These are phyloP conservation scores for Scaptomyza cyrtandrae DNA, from an alignment of 2,888 invertebrate genomes.

Conservation along the genomic window DNA sequence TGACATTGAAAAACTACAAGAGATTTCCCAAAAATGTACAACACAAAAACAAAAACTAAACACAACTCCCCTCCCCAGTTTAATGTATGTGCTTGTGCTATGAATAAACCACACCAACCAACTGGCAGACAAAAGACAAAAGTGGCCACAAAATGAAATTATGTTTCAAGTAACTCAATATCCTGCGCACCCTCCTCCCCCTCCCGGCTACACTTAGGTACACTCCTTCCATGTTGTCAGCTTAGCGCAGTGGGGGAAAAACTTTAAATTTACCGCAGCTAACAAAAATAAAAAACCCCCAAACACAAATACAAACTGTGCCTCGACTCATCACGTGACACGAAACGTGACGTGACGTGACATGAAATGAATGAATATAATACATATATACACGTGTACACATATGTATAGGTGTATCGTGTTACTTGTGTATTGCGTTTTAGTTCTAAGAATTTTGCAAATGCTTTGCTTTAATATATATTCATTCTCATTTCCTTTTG, in stretches of 20 bases:
- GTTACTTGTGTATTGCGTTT: conserved; percentile 56
- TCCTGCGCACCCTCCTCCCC: conserved; percentile 16
- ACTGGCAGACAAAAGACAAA: conserved; percentile 59
- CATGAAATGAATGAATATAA: conserved; percentile 21
- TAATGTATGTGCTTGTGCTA: conserved; percentile 31
- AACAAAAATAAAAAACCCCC: conserved; percentile 40
- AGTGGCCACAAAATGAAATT: conserved; percentile 74
- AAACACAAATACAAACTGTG: conserved; percentile 46
- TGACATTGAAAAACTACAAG: conserved; percentile 73
- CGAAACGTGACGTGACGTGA: conserved; percentile 51
- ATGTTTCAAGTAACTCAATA: conserved; percentile 75
- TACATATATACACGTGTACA: neutral
- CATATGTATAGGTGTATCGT: conserved; percentile 41
- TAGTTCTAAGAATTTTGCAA: conserved; percentile 51
- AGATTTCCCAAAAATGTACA: conserved; percentile 15
- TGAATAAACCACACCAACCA: conserved; percentile 68
- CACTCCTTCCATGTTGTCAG: conserved; percentile 24
- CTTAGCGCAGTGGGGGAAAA: conserved; percentile 29
- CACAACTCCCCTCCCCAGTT: conserved; percentile 13
- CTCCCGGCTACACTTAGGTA: no score
- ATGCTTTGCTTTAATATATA: conserved; percentile 31
- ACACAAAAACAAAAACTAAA: conserved; percentile 1
- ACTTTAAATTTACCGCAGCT: conserved; percentile 70
- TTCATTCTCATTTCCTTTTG: conserved; percentile 60
- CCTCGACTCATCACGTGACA: conserved; percentile 69